Percentiles rank a stretch among this genome's conserved stretches.
These are phyloP conservation scores for Sturnus vulgaris DNA, from an alignment of 2,113 vertebrate species.

Conservation along the genomic window DNA sequence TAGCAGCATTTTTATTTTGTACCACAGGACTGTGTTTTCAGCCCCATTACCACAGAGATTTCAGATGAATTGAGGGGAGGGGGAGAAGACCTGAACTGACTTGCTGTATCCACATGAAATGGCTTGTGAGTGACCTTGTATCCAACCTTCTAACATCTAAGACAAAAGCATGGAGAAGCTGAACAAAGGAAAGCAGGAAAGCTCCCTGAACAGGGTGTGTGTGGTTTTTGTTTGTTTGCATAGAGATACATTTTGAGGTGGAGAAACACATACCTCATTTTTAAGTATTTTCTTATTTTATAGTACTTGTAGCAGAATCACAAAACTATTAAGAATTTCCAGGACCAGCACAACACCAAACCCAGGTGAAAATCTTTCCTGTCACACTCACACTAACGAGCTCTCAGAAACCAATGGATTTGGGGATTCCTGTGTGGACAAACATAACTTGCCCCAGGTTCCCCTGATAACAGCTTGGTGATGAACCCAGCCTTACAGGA, in stretches of 20 bases:
- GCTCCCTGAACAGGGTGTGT: background rate
- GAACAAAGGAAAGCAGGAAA: background rate
- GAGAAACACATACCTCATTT: background rate
- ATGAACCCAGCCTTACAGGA: background rate
- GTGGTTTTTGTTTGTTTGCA: background rate
- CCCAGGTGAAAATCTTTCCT: background rate
- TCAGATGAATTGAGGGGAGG: slow-evolving; percentile 25
- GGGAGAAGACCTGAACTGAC: background rate
- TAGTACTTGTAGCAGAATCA: background rate
- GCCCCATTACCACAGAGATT: background rate
- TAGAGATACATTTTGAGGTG: background rate
- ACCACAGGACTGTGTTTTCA: background rate
- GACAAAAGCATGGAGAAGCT: slow-evolving; percentile 16
- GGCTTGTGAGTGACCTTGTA: background rate
- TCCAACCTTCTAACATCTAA: background rate
- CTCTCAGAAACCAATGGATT: background rate
- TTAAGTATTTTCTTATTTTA: background rate
- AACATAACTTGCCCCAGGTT: background rate
- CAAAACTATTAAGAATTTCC: background rate
- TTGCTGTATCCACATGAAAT: background rate
- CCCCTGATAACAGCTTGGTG: background rate
- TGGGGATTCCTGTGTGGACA: background rate
- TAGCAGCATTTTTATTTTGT: background rate
- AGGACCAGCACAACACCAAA: background rate
- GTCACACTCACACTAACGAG: background rate